Evolutionary conservation across 2,888 invertebrate species (phyloP).

Genomic region (Parnassius mnemosyne): DNA sequence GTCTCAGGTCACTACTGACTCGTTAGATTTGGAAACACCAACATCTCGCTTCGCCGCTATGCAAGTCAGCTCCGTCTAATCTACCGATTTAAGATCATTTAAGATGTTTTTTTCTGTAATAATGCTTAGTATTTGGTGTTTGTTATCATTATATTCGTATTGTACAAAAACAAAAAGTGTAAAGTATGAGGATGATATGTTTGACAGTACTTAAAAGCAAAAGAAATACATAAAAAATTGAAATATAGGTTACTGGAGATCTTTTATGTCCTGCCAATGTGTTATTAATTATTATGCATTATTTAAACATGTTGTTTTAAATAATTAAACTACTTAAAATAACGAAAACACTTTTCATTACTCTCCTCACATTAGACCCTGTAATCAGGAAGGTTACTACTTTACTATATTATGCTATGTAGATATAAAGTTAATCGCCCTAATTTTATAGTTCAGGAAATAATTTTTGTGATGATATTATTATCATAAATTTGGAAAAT

Average conservation of each 20-base stretch:
- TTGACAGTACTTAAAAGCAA: not conserved
- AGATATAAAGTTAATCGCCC: too few relatives aligned
- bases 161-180: too few relatives aligned
- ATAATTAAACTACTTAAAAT: constrained; percentile 13
- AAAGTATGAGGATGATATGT: too few relatives aligned
- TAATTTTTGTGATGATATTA: too few relatives aligned
- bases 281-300: constrained; percentile 9
- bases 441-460: too few relatives aligned
- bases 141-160: too few relatives aligned
- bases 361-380: too few relatives aligned
- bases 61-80: constrained; percentile 82
- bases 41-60: constrained; percentile 77
- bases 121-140: too few relatives aligned
- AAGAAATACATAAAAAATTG: constrained; percentile 1
- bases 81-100: not conserved
- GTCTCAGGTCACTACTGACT: constrained; percentile 74
- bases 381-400: too few relatives aligned
- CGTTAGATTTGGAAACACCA: constrained; percentile 68
- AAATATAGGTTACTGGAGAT: constrained; percentile 1
- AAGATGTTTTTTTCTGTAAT: too few relatives aligned
- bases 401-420: too few relatives aligned
- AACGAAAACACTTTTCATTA: constrained; percentile 5
- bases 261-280: constrained; percentile 18
- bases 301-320: constrained; percentile 1
- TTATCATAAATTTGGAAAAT: too few relatives aligned